Conservation (phyloP, 2,113 vertebrate species). For the Ptyas mucosa region DNA sequence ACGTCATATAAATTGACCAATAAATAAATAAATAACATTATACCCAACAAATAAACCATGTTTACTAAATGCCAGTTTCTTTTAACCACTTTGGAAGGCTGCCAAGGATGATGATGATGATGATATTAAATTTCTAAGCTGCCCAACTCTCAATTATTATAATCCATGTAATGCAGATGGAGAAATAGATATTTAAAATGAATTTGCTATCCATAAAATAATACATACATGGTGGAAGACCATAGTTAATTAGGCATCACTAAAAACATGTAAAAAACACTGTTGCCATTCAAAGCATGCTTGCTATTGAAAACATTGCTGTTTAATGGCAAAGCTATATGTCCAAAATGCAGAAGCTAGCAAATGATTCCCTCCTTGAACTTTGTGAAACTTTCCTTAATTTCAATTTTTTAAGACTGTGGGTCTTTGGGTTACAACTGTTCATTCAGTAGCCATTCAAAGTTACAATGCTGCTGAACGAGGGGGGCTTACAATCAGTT, state of each 20-base stretch:
- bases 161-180: background rate
- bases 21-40: background rate
- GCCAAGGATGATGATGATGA: background rate
- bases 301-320: background rate
- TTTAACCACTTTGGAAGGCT: background rate
- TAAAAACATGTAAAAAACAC: background rate
- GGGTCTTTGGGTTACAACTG: background rate
- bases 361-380: background rate
- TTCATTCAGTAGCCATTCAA: background rate
- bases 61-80: background rate
- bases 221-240: background rate
- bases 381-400: background rate
- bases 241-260: background rate
- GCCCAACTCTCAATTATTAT: background rate
- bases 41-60: background rate
- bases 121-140: background rate
- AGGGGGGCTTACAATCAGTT: background rate
- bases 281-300: background rate
- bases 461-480: background rate
- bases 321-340: background rate
- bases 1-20: no score
- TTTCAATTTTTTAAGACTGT: background rate
- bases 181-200: background rate
- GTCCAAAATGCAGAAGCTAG: background rate
- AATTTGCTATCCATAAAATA: background rate